phyloP scores from a whole-genome alignment of 1,140 invertebrate species.

The Apolygus lucorum region DNA sequence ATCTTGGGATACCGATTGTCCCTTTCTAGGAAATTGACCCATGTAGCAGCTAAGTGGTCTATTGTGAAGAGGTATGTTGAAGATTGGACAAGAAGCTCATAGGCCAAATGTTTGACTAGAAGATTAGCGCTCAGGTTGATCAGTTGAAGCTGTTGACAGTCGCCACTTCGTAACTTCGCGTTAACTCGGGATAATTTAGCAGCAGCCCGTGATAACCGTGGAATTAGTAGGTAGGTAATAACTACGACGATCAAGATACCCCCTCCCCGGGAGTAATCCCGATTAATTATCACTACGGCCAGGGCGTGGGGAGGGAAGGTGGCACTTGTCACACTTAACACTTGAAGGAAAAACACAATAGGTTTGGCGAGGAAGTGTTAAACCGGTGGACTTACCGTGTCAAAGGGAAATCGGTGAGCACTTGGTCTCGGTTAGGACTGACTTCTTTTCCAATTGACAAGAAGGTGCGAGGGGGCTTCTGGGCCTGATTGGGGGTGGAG shows the following conservation, averaged over 20 bases:
- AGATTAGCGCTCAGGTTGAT: too few species aligned
- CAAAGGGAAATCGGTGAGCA: neutral
- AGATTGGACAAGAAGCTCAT: too few species aligned
- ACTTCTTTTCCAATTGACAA: neutral
- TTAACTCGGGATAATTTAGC: neutral
- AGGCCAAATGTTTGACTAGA: too few species aligned
- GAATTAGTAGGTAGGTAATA: neutral
- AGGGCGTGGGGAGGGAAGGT: neutral
- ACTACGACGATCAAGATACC: neutral
- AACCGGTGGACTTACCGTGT: neutral
- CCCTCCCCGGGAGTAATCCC: neutral
- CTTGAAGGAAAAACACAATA: neutral
- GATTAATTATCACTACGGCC: neutral
- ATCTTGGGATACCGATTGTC: too few species aligned
- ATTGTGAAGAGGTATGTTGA: too few species aligned
- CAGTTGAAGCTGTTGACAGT: too few species aligned
- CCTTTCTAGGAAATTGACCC: too few species aligned
- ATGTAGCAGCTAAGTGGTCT: too few species aligned
- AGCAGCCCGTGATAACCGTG: neutral
- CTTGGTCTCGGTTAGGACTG: neutral
- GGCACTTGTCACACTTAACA: neutral
- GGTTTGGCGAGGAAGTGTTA: constrained; percentile 4
- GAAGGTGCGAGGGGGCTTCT: neutral
- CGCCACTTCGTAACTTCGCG: too few species aligned
- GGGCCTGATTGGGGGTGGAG: too few species aligned